Evolutionary conservation across 2,888 invertebrate species (phyloP), one percentile per base, ranked within the genome.

Genomic region (Hypolimnas misippus): DNA sequence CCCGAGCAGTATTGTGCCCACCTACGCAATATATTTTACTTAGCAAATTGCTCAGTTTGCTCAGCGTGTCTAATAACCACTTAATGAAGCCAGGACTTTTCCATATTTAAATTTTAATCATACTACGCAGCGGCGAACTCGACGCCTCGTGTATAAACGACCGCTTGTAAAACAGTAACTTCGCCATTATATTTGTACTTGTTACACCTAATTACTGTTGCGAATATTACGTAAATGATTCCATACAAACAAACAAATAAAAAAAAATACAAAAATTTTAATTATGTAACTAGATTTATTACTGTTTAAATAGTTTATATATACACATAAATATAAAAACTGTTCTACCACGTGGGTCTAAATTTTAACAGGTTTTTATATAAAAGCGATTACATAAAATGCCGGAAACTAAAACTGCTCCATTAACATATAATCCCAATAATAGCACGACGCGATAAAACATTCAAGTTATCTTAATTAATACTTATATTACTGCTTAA

Each of bases 11-110:
- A 85, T 85, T 84, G 84, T 86, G 87, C 84, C 79, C 89, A 89
- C 88, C 89, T 87, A 87, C 86, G 84, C 84, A 84, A 49, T 89
- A 89, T 84, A 87, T 90, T 90, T 88, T 87, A 85, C 87, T 87
- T 83, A 88, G 89, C 91, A 91, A 91, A 90, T 91, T 91, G 87
- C 84, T 87, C 81, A 83, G 84, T 81, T 83, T 78, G 84, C 83
- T 83, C 79, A 61, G 75, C 78, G 86, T 86, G 86, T 87, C 89
- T 91, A 89, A 89, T 89, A 89, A 89, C 87, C 87, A 86, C 84
- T 88, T 91, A 90, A 91, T 89, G 87, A 90, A 89, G 84, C 81
- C 65, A 62, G 63, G 67, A 70, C 72, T 70, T 72, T 72, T 66
- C 70, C 69, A 73, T 73, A 73, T 73, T 74, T 71, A 70, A 67